Base-by-base conservation (phyloP, 2,113 vertebrate genomes). In the Oreocharis arfaki region DNA sequence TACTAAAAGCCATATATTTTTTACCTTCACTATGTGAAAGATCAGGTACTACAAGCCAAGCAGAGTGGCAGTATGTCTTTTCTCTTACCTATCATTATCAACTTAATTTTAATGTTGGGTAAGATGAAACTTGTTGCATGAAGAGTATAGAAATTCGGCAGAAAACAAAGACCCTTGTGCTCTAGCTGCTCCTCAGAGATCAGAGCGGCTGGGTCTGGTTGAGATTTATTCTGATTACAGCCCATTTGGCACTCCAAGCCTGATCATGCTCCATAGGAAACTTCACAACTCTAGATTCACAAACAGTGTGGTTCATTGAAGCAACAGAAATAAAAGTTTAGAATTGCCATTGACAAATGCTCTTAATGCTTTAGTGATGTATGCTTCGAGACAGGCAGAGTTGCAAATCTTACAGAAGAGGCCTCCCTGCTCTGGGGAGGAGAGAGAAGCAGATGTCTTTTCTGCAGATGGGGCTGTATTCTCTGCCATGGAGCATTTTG, bases 201-300 rank as follows among this genome's bases (percentile, higher is more conserved):
- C 26, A 57, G 37, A 57, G 7, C 8, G 8, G 7, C 23, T 81
- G 59, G 12, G 7, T 37, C 15, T 52, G 12, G 7, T 8, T 59
- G 33, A 18, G 27, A 33, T 59, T 59, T 24, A 28, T 81, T 57
- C 15, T 32, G 16, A 13, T 28, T 65, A 32, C 37, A 57, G 44
- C 8, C 52, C 68, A 33, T 33, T 37, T 56, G 18, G 10, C 22
- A 20, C 21, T 44, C 5, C 23, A 28, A 44, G 2, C 9, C 27
- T 67, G 37, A 10, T 28, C 33, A 44, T 0, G 0, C 44, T 57
- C 37, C 59, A n/a, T 4, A 44, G 16, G 15, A 65, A 3, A 3
- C 14, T 73, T 33, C 37, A 65, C 8, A 73, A 16, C 3, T 57
- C 18, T 13, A 50, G 22, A 37, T 44, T 65, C 15, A 50, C 4